Percentiles rank a stretch among this genome's conserved stretches.
These are phyloP conservation scores for Rugalucina vietnamica DNA, from an alignment of 2,888 invertebrate species.

Conservation along the genomic window DNA sequence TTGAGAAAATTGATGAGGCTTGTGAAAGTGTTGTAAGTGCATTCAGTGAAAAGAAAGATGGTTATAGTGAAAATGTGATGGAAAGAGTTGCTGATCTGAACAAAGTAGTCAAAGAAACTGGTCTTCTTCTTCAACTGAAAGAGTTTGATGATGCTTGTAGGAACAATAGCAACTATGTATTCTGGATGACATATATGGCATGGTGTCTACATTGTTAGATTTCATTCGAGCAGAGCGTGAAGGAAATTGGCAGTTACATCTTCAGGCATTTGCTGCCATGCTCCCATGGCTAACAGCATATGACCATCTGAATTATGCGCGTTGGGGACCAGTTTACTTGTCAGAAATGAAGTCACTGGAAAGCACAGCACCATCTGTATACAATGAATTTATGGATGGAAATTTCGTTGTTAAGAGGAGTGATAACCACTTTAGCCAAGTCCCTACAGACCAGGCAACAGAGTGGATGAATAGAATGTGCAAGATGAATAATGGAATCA, in stretches of 20 bases:
- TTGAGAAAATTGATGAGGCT: neutral
- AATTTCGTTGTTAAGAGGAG: conserved; percentile 46
- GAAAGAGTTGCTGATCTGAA: neutral
- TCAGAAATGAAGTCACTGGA: conserved; percentile 40
- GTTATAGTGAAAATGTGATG: neutral
- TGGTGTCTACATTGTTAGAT: neutral
- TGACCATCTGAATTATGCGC: conserved; percentile 51
- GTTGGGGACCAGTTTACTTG: conserved; percentile 58
- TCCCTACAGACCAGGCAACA: conserved; percentile 49
- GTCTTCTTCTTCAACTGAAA: neutral
- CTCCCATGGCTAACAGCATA: conserved; percentile 46
- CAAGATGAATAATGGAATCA: conserved; percentile 37
- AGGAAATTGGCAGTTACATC: conserved; percentile 49
- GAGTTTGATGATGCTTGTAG: neutral
- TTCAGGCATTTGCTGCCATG: conserved; percentile 47
- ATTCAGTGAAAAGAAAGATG: neutral
- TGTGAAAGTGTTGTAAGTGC: neutral
- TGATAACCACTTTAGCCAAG: conserved; percentile 44
- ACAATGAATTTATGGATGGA: conserved; percentile 38
- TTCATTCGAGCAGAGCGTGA: conserved; percentile 49
- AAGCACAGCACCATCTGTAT: conserved; percentile 33
- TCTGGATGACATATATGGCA: conserved; percentile 9
- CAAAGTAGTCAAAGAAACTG: neutral
- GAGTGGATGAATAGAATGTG: conserved; percentile 48
- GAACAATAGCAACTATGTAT: conserved; percentile 9